These are phyloP conservation scores for Hafferia zeledoni DNA, from an alignment of 2,797 vertebrate genomes.

Conservation along the genomic window DNA sequence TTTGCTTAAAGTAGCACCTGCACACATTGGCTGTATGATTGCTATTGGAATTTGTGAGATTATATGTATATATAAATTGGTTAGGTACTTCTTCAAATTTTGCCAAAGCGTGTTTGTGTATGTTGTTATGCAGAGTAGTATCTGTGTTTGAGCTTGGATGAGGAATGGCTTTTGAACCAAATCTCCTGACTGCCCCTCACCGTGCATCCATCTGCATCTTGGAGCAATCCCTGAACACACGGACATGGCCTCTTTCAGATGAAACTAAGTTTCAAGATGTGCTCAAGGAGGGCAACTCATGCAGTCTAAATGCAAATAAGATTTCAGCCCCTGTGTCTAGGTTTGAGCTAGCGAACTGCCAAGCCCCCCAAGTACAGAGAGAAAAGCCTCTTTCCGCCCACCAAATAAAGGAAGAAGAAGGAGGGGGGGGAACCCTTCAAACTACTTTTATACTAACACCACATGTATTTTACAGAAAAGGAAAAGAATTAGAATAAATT, in stretches of 20 bases:
- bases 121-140: background rate
- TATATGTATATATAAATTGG: accelerated
- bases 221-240: background rate
- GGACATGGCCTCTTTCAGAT: background rate
- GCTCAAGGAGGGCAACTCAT: background rate
- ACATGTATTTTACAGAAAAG: no score
- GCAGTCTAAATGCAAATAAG: conserved; percentile 17
- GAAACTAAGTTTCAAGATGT: background rate
- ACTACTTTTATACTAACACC: no score
- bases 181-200: background rate
- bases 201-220: background rate
- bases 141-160: background rate
- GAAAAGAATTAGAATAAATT: no score
- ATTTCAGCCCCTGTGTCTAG: background rate
- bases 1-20: background rate
- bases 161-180: background rate
- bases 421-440: no score
- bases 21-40: background rate
- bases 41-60: background rate
- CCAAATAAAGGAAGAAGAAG: no score
- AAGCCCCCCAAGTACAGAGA: no score
- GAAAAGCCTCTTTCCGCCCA: no score
- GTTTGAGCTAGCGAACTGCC: no score
- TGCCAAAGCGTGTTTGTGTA: background rate
- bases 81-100: background rate